Conservation (phyloP, 2,113 vertebrate species). For the Cricetomys ansorgei region DNA sequence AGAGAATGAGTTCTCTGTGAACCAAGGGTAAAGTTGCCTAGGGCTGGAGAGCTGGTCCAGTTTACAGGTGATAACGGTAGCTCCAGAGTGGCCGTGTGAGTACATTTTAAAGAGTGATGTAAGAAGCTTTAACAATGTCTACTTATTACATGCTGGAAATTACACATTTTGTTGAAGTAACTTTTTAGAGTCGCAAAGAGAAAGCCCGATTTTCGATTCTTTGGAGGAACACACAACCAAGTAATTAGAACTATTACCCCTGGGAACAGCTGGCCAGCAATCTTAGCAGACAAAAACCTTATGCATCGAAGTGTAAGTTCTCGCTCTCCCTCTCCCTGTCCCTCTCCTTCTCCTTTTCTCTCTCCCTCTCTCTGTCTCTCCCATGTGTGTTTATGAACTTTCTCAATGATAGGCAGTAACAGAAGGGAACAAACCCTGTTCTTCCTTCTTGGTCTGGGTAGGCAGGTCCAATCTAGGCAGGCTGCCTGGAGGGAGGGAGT, state of each 20-base stretch:
- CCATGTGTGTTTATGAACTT: no score
- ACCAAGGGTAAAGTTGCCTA: background rate
- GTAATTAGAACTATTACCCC: constrained; percentile 35
- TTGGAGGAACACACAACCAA: constrained; percentile 36
- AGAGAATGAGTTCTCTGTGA: background rate
- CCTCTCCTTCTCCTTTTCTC: no score
- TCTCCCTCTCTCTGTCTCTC: no score
- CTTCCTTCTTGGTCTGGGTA: background rate
- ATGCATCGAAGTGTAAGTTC: background rate
- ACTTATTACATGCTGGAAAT: constrained; percentile 24
- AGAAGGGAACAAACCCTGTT: background rate
- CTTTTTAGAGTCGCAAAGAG: background rate
- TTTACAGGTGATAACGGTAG: background rate
- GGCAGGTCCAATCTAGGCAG: background rate
- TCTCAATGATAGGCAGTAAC: background rate
- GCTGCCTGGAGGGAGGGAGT: background rate
- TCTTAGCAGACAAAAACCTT: constrained; percentile 32
- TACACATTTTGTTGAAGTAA: constrained; percentile 4
- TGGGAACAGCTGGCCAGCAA: background rate
- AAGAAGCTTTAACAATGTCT: background rate
- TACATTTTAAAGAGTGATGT: constrained; percentile 16
- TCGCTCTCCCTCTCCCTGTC: no score
- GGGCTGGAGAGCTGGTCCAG: background rate
- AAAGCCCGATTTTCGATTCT: constrained; percentile 35
- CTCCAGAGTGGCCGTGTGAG: background rate